Percentiles rank a stretch among this genome's conserved stretches.
Evolutionary conservation across 2,113 vertebrate species (phyloP).

Genomic region (Platichthys flesus): DNA sequence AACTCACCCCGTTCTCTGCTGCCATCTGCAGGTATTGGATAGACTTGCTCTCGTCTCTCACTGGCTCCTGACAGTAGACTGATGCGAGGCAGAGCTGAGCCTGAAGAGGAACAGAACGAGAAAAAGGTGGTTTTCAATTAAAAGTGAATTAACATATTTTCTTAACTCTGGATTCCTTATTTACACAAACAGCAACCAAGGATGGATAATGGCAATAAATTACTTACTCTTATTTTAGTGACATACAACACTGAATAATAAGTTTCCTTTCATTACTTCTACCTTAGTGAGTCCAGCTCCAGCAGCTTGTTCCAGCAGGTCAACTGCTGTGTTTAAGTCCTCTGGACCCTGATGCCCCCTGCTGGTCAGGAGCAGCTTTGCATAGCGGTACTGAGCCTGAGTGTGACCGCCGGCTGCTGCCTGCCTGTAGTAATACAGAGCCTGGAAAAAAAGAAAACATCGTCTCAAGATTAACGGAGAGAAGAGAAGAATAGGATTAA

Average conservation of each 20-base stretch:
- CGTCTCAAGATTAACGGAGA: not conserved
- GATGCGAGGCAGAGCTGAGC: slow-evolving; percentile 92
- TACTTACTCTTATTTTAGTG: too few species aligned
- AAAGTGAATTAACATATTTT: not conserved
- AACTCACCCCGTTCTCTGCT: slow-evolving; percentile 82
- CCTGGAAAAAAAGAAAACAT: slow-evolving; percentile 77
- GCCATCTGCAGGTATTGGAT: slow-evolving; percentile 89
- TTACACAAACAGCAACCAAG: not conserved
- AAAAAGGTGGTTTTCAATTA: not conserved
- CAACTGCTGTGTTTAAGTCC: slow-evolving; percentile 74
- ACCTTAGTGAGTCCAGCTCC: slow-evolving; percentile 88
- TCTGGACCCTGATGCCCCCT: slow-evolving; percentile 62
- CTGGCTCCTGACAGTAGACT: slow-evolving; percentile 82
- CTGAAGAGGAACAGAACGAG: slow-evolving; percentile 67
- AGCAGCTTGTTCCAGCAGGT: slow-evolving; percentile 85
- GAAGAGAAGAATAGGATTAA: not conserved
- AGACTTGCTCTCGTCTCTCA: slow-evolving; percentile 78
- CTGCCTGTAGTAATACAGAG: slow-evolving; percentile 84
- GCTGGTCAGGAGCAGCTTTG: slow-evolving; percentile 84
- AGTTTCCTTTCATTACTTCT: slow-evolving; percentile 20
- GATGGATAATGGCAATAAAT: too few species aligned
- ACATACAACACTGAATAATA: too few species aligned
- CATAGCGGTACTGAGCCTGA: slow-evolving; percentile 91
- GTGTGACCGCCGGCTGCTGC: slow-evolving; percentile 86
- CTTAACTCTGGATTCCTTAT: not conserved